Base-by-base conservation (phyloP, 1,140 invertebrate genomes). In the Magallana angulata region DNA sequence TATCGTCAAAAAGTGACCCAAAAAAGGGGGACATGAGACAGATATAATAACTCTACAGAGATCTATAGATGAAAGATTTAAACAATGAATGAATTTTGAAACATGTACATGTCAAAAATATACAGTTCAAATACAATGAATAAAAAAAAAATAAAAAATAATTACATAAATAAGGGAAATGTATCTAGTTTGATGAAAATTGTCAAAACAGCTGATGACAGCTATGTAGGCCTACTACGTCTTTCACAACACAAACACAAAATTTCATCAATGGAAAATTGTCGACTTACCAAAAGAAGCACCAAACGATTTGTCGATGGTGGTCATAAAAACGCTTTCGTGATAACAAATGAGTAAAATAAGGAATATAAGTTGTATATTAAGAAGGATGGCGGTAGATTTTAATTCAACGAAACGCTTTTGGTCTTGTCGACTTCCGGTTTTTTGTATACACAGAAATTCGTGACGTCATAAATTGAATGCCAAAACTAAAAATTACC, bases 291-390 rank as follows among this genome's bases (percentile, higher is more conserved):
- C 82, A 83, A 83, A 59, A 59, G 82, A 58, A 57, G 56, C 57
- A 83, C 82, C 82, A 83, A 83, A 83, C 56, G 82, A 58, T 83
- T 57, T 83, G 82, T 59, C 58, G 82, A 83, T 83, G 58, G 57
- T 83, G 56, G 82, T 83, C 82, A 83, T 83, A 83, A 59, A 83
- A 83, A 83, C 82, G 82, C 58, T 83, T 83, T 57, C 18, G 82
- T 83, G 24, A 24, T 59, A 16, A 58, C 68, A 24, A 36, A 76
- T 76, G 24, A 30, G 24, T 18, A 76, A 36, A 76, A 8, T 30
- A 9, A 36, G 12, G 11, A 76, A 76, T 24, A 71, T 30, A 9
- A 30, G 9, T 36, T 30, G 18, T 76, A 12, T 76, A 36, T 76
- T 1, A 12, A 76, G 68, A 4, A 76, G 68, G 68, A 76, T 76